A percentile compares a stretch with the other conserved stretches of the same genome.
These are phyloP conservation scores for Herminia tarsipennalis DNA, from an alignment of 2,888 invertebrate genomes.

Conservation along the genomic window DNA sequence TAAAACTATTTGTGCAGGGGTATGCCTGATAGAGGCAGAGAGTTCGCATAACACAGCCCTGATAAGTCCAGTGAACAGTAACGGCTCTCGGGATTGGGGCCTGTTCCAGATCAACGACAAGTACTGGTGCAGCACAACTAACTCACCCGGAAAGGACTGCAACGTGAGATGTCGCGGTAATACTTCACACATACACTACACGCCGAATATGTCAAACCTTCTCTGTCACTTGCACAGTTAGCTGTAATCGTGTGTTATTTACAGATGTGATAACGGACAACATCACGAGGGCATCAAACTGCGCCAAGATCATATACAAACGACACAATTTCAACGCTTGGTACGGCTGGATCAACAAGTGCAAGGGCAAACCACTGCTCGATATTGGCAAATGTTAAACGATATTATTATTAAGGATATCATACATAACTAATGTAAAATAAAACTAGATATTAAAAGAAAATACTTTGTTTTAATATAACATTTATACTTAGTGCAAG, in stretches of 20 bases:
- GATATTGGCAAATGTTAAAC: constrained; percentile 55
- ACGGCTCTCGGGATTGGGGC: constrained; percentile 80
- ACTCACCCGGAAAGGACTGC: constrained; percentile 64
- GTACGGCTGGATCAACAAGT: constrained; percentile 62
- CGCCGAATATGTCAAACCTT: too few relatives aligned
- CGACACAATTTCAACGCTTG: constrained; percentile 58
- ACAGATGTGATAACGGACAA: constrained; percentile 61
- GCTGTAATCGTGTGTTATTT: constrained; percentile 16
- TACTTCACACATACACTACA: background rate
- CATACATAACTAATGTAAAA: too few relatives aligned
- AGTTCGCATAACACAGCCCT: constrained; percentile 74
- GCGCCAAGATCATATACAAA: constrained; percentile 63
- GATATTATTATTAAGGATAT: too few relatives aligned
- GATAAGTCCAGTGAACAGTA: constrained; percentile 66
- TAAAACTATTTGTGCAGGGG: constrained; percentile 66
- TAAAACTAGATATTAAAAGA: too few relatives aligned
- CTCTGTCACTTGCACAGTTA: too few relatives aligned
- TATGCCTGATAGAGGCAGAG: constrained; percentile 79
- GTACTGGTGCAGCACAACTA: constrained; percentile 67
- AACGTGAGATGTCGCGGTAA: constrained; percentile 59
- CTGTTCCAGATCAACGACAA: constrained; percentile 77
- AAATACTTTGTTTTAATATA: too few relatives aligned
- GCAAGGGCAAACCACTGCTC: constrained; percentile 49
- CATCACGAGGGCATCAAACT: constrained; percentile 61
- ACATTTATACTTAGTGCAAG: too few relatives aligned